Conservation (phyloP, 2,113 vertebrate genomes). For the Trochalopteron elliotii region DNA sequence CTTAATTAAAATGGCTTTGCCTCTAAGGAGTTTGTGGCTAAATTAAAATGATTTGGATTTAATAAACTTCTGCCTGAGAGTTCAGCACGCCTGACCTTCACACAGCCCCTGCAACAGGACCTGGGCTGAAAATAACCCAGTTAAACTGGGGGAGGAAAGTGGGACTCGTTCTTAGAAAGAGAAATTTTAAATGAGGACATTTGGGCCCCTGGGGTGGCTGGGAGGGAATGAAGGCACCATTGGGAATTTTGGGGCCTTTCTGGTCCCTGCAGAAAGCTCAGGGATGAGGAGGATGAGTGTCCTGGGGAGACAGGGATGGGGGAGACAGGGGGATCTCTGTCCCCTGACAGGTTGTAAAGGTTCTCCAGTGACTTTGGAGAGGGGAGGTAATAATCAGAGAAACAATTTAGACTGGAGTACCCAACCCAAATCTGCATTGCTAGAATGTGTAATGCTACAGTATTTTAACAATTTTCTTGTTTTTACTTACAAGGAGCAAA, state of each 20-base stretch:
- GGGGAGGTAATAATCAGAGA: background rate
- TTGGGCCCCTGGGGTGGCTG: background rate
- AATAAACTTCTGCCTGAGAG: background rate
- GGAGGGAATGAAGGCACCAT: background rate
- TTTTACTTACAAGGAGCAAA: background rate
- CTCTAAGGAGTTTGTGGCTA: background rate
- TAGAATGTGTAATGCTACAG: background rate
- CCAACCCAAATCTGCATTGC: background rate
- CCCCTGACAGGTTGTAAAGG: background rate
- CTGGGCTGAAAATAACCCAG: background rate
- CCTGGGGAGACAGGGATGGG: background rate
- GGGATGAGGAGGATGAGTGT: background rate
- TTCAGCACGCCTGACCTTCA: background rate
- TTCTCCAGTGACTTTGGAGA: background rate
- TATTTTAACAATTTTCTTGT: background rate
- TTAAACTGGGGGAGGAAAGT: background rate
- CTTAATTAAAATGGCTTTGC: background rate
- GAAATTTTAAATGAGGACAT: background rate
- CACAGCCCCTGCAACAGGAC: background rate
- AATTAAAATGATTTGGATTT: background rate
- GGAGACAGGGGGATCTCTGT: background rate
- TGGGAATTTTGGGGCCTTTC: background rate
- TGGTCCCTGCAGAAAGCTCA: background rate
- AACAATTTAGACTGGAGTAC: background rate
- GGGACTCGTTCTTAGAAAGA: background rate